These are phyloP conservation scores for Pachyramphus minor DNA, from an alignment of 2,113 vertebrate species.

Conservation along the genomic window DNA sequence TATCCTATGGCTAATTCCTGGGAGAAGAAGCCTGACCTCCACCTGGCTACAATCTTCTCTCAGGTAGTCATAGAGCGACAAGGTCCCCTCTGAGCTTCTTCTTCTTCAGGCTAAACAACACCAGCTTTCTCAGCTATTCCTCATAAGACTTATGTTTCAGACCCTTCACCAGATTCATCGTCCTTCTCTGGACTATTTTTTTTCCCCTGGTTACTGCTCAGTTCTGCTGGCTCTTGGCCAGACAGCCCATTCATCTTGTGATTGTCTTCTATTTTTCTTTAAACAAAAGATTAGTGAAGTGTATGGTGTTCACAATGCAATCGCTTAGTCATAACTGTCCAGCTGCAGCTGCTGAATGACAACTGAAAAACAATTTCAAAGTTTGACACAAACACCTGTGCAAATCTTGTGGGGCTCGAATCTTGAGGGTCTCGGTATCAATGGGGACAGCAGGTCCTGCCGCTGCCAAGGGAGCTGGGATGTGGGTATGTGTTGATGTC, in stretches of 20 bases:
- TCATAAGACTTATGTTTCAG: not conserved
- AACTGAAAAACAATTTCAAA: not conserved
- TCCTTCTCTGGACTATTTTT: not conserved
- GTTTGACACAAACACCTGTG: not conserved
- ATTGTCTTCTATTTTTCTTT: not conserved
- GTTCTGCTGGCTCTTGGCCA: not conserved
- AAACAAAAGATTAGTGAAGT: not conserved
- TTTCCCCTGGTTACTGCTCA: not conserved
- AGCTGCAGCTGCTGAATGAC: not conserved
- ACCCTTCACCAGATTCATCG: rapidly evolving
- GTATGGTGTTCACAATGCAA: not conserved
- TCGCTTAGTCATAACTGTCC: not conserved
- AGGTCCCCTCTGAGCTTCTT: no score
- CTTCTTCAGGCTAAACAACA: not conserved
- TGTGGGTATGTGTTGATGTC: not conserved
- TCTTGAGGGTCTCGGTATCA: not conserved
- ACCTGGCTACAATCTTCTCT: not conserved
- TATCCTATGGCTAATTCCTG: no score
- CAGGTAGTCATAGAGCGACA: no score
- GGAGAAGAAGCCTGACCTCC: not conserved
- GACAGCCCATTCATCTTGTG: not conserved
- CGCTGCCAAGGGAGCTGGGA: rapidly evolving
- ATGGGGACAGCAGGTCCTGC: not conserved
- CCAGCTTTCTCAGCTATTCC: not conserved
- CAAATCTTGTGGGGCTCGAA: not conserved